Percentiles rank a stretch among this genome's conserved stretches.
Evolutionary conservation across 2,888 invertebrate species (phyloP).

Genomic region (Pachymerium ferrugineum): DNA sequence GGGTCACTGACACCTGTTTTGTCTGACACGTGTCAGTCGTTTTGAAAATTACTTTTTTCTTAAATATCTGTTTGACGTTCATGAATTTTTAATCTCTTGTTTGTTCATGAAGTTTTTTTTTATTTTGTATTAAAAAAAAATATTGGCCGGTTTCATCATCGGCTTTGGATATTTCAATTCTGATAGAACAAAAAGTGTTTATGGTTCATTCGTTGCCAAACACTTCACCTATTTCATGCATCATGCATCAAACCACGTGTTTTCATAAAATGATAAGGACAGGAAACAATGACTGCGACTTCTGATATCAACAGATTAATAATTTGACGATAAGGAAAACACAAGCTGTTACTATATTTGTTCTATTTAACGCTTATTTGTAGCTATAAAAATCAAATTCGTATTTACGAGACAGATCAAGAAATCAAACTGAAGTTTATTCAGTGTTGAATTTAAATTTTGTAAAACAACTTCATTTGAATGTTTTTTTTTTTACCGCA

Average conservation of each 20-base stretch:
- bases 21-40: neutral
- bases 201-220: too few species aligned
- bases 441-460: too few species aligned
- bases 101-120: neutral
- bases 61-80: neutral
- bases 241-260: neutral
- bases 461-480: too few species aligned
- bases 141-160: too few species aligned
- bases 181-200: too few species aligned
- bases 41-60: neutral
- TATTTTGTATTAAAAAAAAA: neutral
- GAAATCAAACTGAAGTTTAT: too few species aligned
- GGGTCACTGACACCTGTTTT: constrained; percentile 22
- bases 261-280: neutral
- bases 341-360: too few species aligned
- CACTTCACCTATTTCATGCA: neutral
- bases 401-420: too few species aligned
- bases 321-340: neutral
- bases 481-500: too few species aligned
- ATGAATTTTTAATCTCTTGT: neutral
- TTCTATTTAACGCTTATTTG: too few species aligned
- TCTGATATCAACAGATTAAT: neutral
- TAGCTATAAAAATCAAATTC: too few species aligned
- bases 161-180: too few species aligned
- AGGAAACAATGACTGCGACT: constrained; percentile 12